Conservation (phyloP, 2,113 vertebrate species). For the Rhineura floridana region DNA sequence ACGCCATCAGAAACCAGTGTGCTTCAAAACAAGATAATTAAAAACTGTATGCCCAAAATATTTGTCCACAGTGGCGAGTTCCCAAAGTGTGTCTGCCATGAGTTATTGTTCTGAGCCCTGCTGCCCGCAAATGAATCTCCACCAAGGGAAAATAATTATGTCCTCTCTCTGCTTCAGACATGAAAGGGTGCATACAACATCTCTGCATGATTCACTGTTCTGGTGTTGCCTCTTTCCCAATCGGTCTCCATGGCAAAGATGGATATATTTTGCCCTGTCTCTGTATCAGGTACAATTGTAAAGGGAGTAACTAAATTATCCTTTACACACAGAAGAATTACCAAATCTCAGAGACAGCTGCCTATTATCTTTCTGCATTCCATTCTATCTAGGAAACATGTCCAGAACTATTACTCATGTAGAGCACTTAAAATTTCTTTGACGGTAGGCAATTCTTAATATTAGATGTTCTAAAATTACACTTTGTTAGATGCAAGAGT, state of each 20-base stretch:
- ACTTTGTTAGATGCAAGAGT: not conserved
- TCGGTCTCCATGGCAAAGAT: not conserved
- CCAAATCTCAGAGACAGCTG: not conserved
- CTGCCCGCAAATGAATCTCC: not conserved
- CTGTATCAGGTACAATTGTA: not conserved
- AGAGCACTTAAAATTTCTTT: not conserved
- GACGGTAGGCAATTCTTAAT: not conserved
- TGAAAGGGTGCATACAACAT: not conserved
- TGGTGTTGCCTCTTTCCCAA: too few species aligned
- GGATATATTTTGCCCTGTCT: not conserved
- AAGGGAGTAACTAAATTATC: not conserved
- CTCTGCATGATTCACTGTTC: not conserved
- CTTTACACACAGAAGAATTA: not conserved
- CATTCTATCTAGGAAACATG: not conserved
- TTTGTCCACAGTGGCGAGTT: not conserved
- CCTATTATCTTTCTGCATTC: too few species aligned
- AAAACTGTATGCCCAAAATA: too few species aligned
- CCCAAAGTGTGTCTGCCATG: not conserved
- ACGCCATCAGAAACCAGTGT: not conserved
- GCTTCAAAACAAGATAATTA: not conserved
- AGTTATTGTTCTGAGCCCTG: not conserved
- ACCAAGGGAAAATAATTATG: not conserved
- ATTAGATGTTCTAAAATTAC: not conserved
- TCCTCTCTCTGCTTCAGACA: not conserved
- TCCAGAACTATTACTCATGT: too few species aligned